Conservation (phyloP, 2,888 invertebrate species). For the Sepiola atlantica region DNA sequence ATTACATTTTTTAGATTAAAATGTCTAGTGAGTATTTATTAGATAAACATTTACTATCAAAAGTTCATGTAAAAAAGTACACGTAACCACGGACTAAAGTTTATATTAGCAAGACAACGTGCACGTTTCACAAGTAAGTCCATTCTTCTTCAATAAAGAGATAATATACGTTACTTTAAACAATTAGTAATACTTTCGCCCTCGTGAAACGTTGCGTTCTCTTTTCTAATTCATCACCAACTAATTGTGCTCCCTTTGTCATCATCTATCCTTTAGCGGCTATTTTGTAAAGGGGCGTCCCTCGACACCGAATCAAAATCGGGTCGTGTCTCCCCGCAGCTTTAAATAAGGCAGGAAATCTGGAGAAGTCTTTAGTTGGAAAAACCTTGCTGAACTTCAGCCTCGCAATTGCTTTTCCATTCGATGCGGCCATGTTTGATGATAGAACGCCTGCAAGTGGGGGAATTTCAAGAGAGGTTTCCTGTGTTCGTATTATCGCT, state of each 20-base stretch:
- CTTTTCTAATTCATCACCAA: not conserved
- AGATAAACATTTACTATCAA: too few species aligned
- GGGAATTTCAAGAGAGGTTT: slow-evolving; percentile 4
- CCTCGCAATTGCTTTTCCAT: not conserved
- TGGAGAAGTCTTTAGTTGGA: not conserved
- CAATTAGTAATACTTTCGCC: too few species aligned
- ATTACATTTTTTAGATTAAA: too few species aligned
- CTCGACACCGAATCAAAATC: not conserved
- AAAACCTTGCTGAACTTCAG: not conserved
- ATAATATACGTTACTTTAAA: too few species aligned
- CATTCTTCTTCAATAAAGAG: too few species aligned
- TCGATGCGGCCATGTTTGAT: not conserved
- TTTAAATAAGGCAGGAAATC: not conserved
- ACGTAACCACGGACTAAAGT: too few species aligned
- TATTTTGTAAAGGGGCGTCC: not conserved
- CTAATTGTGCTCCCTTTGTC: not conserved
- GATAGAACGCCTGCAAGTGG: not conserved
- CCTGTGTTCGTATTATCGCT: not conserved
- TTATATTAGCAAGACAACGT: too few species aligned
- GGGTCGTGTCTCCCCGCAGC: not conserved
- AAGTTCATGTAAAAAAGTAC: too few species aligned
- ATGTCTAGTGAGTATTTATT: too few species aligned
- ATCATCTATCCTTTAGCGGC: not conserved
- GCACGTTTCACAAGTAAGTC: too few species aligned
- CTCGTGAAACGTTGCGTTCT: not conserved